Conservation (phyloP, 1,140 invertebrate genomes). For the Panagrolaimus sp. region DNA sequence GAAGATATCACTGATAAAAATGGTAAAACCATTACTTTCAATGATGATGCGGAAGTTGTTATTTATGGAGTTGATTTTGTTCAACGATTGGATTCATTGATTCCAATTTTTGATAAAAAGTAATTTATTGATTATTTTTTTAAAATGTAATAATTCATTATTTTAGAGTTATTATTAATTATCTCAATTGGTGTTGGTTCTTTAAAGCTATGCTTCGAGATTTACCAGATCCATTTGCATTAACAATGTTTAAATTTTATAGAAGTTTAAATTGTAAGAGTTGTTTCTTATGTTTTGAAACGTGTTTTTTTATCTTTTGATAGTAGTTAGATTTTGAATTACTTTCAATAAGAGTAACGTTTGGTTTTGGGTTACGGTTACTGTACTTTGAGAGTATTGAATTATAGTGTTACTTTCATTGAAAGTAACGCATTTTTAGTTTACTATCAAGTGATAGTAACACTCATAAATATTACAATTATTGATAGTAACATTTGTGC, state of each 20-base stretch:
- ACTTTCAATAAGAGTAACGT: too few species aligned
- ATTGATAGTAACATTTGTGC: background rate
- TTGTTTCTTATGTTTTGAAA: background rate
- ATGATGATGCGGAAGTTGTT: conserved; percentile 54
- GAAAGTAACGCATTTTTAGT: too few species aligned
- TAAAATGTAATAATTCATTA: background rate
- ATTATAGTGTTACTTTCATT: too few species aligned
- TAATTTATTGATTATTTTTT: conserved; percentile 21
- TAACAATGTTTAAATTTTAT: conserved; percentile 60
- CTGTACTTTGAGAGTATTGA: too few species aligned
- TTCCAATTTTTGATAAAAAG: conserved; percentile 53
- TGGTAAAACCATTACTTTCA: conserved; percentile 38
- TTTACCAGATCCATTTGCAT: conserved; percentile 57
- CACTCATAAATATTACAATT: too few species aligned
- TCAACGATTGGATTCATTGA: conserved; percentile 47
- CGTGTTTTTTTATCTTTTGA: too few species aligned
- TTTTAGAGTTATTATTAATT: conserved; percentile 53
- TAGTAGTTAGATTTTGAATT: too few species aligned
- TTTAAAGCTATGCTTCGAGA: conserved; percentile 57
- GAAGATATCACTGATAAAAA: conserved; percentile 46
- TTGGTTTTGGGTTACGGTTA: too few species aligned
- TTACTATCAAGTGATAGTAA: too few species aligned
- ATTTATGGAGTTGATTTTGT: conserved; percentile 59
- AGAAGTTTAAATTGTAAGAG: conserved; percentile 52
- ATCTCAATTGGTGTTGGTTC: conserved; percentile 59